Conservation (phyloP, 30 jellyfish, hydroid and myxozoan genomes). For the Haliclystus octoradiatus region DNA sequence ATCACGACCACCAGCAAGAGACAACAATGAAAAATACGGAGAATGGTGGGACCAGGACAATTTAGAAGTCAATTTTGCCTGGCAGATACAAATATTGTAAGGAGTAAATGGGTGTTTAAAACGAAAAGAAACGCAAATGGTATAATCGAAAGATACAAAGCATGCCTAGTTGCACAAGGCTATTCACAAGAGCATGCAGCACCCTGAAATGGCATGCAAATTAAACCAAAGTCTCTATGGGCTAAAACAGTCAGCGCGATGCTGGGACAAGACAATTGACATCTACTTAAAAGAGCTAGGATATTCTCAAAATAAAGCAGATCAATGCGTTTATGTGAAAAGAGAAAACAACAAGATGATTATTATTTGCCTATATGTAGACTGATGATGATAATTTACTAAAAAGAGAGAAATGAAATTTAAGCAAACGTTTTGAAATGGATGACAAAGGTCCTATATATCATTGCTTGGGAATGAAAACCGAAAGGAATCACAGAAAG, state of each 20-base stretch:
- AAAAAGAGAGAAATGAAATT: neutral
- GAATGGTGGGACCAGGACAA: too few species aligned
- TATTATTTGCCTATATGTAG: neutral
- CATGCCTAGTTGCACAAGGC: slow-evolving; percentile 16
- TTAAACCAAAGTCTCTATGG: slow-evolving; percentile 41
- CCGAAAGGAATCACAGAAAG: slow-evolving; percentile 9
- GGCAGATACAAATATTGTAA: neutral
- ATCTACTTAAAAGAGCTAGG: slow-evolving; percentile 25
- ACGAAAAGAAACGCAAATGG: neutral
- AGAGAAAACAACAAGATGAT: neutral
- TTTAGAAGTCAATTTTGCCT: too few species aligned
- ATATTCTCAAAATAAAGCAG: slow-evolving; percentile 40
- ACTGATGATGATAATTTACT: neutral
- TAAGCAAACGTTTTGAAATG: neutral
- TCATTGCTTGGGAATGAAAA: slow-evolving; percentile 16
- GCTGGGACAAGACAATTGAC: slow-evolving; percentile 43
- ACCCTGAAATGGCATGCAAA: neutral
- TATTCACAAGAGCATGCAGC: slow-evolving; percentile 3
- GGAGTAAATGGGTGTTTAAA: neutral
- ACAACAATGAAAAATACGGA: too few species aligned
- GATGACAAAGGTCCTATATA: neutral
- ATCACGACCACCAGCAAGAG: too few species aligned
- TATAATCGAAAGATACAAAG: neutral
- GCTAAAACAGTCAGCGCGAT: slow-evolving; percentile 52
- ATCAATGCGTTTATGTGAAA: slow-evolving; percentile 40